A percentile compares a stretch with the other conserved stretches of the same genome.
Conservation (phyloP, 2,888 invertebrate genomes). For the Tridacna gigas region DNA sequence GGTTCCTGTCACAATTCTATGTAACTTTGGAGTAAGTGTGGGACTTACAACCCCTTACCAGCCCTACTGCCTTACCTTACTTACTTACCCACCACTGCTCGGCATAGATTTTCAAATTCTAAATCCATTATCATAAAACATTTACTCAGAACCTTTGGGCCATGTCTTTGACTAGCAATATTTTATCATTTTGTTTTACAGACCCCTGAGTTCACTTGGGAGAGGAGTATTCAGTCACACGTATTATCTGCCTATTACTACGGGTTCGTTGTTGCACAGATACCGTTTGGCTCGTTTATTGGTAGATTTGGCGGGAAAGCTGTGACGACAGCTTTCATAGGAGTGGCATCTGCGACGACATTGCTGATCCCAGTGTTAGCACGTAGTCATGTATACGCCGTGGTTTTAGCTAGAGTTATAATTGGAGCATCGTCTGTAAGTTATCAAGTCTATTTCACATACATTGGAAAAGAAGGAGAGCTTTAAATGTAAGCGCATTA, state of each 20-base stretch:
- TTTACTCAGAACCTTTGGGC: no score
- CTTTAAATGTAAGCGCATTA: no score
- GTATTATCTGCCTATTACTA: slow-evolving; percentile 11
- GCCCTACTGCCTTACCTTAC: no score
- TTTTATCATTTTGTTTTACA: background rate
- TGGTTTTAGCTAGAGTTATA: background rate
- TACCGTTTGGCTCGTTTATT: slow-evolving; percentile 13
- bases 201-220: slow-evolving; percentile 5
- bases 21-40: no score
- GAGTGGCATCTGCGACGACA: background rate
- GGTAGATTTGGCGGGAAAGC: slow-evolving; percentile 25
- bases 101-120: no score
- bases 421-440: slow-evolving; percentile 8
- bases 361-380: background rate
- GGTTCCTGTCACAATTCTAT: no score
- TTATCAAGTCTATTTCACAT: background rate
- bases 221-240: slow-evolving; percentile 1
- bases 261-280: slow-evolving; percentile 14
- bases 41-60: no score
- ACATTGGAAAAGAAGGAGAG: no score
- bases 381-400: slow-evolving; percentile 5
- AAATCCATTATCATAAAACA: no score
- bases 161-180: no score
- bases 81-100: no score
- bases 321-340: slow-evolving; percentile 6